Base-by-base conservation (phyloP, 2,888 invertebrate species). In the Ormia ochracea region DNA sequence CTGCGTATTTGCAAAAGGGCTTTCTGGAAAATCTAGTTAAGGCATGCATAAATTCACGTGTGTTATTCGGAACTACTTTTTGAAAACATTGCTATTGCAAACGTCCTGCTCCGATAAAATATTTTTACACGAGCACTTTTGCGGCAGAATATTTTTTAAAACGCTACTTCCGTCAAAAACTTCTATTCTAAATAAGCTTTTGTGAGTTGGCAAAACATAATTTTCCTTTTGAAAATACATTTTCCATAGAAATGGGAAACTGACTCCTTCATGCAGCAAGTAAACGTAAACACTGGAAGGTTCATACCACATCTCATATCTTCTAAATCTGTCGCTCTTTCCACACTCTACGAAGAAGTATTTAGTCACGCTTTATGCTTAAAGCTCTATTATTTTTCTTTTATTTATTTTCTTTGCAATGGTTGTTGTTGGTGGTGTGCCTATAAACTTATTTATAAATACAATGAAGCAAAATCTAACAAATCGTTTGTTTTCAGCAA, bases 291-390 rank as follows among this genome's bases (percentile, higher is more conserved):
- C 10, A 21, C 19, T 4, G 1, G 1, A 23, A n/a, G n/a, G n/a
- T n/a, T n/a, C n/a, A n/a, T n/a, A n/a, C n/a, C 6, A 31, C 23
- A 33, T 33, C 26, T 45, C 10, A 50, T 9, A 73, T 73, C 73
- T 63, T 69, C 31, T 58, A 61, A 48, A 74, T 73, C 63, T 66
- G 69, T 69, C 69, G 63, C 58, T 65, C 7, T 41, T 4, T 17
- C 31, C 68, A 31, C 14, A 43, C 33, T 58, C 52, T 19, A 17
- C 54, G 26, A 38, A 74, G 33, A 38, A 76, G 65, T 38, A 74
- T 66, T 75, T 73, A 75, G 83, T 82, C 78, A 82, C 79, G 82
- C 81, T 78, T 74, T 45, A 63, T 65, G 80, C 68, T 50, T 59
- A 26, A 61, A 75, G 65, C 68, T 66, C 21, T 66, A 52, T 66